These are phyloP conservation scores for Tolypeutes matacus DNA, from an alignment of 2,797 vertebrate species.

Conservation along the genomic window DNA sequence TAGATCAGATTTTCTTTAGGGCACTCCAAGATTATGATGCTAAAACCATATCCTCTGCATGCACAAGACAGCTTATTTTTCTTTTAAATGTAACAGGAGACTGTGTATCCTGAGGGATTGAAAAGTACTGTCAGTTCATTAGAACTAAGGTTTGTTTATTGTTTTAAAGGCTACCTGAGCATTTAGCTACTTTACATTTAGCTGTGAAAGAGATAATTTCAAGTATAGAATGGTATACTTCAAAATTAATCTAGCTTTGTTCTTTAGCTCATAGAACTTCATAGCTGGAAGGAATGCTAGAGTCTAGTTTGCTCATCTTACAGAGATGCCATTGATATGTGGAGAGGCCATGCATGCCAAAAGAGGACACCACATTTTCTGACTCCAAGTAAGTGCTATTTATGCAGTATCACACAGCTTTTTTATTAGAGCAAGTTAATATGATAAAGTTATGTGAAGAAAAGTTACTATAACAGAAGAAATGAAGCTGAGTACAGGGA, in stretches of 20 bases:
- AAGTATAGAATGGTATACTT: background rate
- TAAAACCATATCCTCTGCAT: background rate
- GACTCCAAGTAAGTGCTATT: background rate
- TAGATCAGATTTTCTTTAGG: background rate
- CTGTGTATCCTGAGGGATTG: background rate
- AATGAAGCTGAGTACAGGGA: too few species aligned
- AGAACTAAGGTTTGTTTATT: slow-evolving; percentile 4
- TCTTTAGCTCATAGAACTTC: background rate
- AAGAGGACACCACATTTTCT: background rate
- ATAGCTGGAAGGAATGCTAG: background rate
- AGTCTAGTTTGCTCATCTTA: slow-evolving; percentile 31
- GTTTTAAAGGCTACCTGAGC: slow-evolving; percentile 37
- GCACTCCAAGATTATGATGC: background rate
- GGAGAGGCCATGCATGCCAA: background rate
- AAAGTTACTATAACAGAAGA: background rate
- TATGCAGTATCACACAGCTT: background rate
- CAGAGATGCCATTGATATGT: background rate
- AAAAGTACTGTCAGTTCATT: background rate
- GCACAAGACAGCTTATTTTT: background rate
- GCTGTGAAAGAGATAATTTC: background rate
- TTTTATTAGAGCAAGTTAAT: slow-evolving; percentile 42
- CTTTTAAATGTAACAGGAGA: background rate
- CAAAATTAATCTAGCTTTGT: slow-evolving; percentile 38
- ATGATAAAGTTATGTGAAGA: background rate
- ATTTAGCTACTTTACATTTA: slow-evolving; percentile 43